These are phyloP conservation scores for Macrosoma leucophasiata DNA, from an alignment of 2,888 invertebrate genomes.

Conservation along the genomic window DNA sequence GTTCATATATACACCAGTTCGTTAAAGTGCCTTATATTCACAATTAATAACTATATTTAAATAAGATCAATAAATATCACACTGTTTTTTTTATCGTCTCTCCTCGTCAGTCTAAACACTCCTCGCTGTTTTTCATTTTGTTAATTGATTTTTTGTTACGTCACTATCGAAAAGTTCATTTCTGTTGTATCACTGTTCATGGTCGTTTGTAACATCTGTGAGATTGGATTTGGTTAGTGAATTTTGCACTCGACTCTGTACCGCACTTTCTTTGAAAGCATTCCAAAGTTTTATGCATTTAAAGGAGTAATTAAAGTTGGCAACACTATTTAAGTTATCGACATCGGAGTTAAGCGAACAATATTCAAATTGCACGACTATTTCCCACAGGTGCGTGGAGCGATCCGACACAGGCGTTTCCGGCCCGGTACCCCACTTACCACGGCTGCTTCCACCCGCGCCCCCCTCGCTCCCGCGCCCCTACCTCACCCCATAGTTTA, in stretches of 20 bases:
- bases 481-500: constrained; percentile 34
- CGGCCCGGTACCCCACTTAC: constrained; percentile 63
- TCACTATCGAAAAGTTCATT: constrained; percentile 50
- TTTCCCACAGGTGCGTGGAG: constrained; percentile 66
- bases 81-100: constrained; percentile 41
- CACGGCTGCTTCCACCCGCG: constrained; percentile 26
- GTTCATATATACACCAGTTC: constrained; percentile 17
- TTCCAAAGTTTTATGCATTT: no score
- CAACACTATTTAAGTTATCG: constrained; percentile 31
- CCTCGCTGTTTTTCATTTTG: constrained; percentile 75
- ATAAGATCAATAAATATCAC: constrained; percentile 69
- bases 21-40: constrained; percentile 26
- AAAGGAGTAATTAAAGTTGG: constrained; percentile 31
- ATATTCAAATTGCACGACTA: constrained; percentile 49
- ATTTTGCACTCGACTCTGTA: constrained; percentile 40
- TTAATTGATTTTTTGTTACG: constrained; percentile 45
- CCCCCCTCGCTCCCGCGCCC: constrained; percentile 30
- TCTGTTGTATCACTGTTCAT: constrained; percentile 42
- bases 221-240: constrained; percentile 25
- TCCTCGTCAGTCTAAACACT: constrained; percentile 61
- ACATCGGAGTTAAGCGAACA: constrained; percentile 30
- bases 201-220: constrained; percentile 37
- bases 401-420: constrained; percentile 64
- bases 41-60: constrained; percentile 40
- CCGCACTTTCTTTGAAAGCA: no score